Conservation (phyloP, 2,113 vertebrate species). For the Podarcis cretensis region DNA sequence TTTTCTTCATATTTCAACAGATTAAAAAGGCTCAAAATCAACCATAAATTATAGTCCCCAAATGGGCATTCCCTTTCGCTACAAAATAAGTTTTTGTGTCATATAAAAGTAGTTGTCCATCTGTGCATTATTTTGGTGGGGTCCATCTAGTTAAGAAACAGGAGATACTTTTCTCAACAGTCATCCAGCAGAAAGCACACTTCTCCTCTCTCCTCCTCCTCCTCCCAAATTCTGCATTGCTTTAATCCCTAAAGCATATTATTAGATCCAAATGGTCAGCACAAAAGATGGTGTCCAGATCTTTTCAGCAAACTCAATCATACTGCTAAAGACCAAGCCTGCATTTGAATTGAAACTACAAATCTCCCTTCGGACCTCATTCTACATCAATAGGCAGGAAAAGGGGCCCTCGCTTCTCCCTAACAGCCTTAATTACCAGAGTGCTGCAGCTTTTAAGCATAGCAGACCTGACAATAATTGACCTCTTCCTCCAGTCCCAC, state of each 20-base stretch:
- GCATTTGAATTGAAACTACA: conserved; percentile 61
- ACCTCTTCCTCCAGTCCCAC: conserved; percentile 47
- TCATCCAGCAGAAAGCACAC: background rate
- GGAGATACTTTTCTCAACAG: background rate
- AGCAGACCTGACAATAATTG: conserved; percentile 49
- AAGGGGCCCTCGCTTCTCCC: conserved; percentile 40
- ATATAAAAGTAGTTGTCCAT: background rate
- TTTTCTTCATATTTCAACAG: background rate
- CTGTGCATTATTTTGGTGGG: background rate
- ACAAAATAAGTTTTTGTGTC: background rate
- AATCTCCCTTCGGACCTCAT: conserved; percentile 58
- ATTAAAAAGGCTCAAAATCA: background rate
- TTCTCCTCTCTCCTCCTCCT: too few relatives aligned
- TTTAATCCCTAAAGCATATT: conserved; percentile 58
- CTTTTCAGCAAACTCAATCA: conserved; percentile 68
- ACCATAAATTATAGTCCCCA: background rate
- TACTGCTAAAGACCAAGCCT: conserved; percentile 58
- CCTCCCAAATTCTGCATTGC: background rate
- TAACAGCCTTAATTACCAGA: conserved; percentile 51
- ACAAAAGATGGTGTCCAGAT: conserved; percentile 58
- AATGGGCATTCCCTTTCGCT: background rate
- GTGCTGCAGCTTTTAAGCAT: conserved; percentile 43
- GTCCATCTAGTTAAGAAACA: background rate
- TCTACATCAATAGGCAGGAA: conserved; percentile 55
- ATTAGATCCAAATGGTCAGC: conserved; percentile 53